Evolutionary conservation across 1,140 invertebrate genomes (phyloP).

Genomic region (Camponotus pennsylvanicus): DNA sequence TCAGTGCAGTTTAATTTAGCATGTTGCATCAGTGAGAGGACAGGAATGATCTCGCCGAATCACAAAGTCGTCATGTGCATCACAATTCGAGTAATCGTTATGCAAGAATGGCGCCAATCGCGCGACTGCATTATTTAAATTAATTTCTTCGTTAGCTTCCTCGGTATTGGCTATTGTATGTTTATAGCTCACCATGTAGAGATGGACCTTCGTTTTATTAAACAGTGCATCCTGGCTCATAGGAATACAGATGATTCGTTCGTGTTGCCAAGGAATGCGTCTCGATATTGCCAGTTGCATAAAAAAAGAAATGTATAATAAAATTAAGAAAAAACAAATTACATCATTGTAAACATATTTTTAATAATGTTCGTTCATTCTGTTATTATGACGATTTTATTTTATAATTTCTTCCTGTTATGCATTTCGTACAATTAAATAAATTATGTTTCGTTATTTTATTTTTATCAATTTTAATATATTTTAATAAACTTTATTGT

Average conservation of each 20-base stretch:
- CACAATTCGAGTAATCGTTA: slow-evolving; percentile 55
- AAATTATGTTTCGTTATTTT: neutral
- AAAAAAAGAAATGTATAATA: neutral
- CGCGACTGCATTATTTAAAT: slow-evolving; percentile 75
- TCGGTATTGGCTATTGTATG: slow-evolving; percentile 79
- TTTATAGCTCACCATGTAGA: slow-evolving; percentile 76
- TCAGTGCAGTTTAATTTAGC: neutral
- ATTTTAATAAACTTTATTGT: neutral
- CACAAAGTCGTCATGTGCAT: slow-evolving; percentile 38
- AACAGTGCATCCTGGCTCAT: slow-evolving; percentile 30
- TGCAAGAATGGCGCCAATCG: slow-evolving; percentile 64
- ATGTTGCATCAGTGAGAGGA: neutral
- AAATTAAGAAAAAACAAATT: neutral
- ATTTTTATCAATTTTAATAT: neutral
- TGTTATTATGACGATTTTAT: neutral
- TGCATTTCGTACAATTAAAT: neutral
- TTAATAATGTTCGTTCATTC: slow-evolving; percentile 2
- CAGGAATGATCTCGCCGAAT: neutral
- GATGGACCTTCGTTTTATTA: slow-evolving; percentile 63
- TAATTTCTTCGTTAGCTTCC: slow-evolving; percentile 75
- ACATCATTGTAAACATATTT: neutral
- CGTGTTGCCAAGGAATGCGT: slow-evolving; percentile 22
- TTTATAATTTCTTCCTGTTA: neutral
- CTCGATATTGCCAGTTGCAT: neutral
- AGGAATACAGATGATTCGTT: slow-evolving; percentile 57